Percentiles rank a stretch among this genome's conserved stretches.
phyloP scores from a whole-genome alignment of 2,888 invertebrate genomes.

The Drosophila prostipennis region DNA sequence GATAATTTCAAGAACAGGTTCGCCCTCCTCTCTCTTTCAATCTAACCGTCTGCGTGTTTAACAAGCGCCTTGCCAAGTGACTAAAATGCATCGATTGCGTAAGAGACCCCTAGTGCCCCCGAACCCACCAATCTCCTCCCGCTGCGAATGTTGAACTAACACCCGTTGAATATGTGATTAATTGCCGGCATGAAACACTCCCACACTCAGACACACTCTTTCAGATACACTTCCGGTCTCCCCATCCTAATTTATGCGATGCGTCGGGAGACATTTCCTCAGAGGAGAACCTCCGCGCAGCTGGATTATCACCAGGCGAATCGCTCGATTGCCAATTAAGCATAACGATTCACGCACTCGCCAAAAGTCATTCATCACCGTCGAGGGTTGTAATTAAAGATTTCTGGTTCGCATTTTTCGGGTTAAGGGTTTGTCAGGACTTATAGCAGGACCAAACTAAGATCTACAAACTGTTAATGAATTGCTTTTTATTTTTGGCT shows the following conservation, averaged over 20 bases:
- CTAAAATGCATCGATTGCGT: constrained; percentile 43
- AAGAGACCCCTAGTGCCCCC: constrained; percentile 27
- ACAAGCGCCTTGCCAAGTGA: constrained; percentile 61
- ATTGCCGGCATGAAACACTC: constrained; percentile 45
- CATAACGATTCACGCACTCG: constrained; percentile 29
- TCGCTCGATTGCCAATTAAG: constrained; percentile 22
- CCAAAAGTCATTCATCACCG: constrained; percentile 36
- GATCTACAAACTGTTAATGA: not conserved
- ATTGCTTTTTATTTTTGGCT: too few species aligned
- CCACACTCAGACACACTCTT: constrained; percentile 15
- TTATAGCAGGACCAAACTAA: not conserved
- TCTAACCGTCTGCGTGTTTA: constrained; percentile 53
- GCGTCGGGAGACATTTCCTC: constrained; percentile 21
- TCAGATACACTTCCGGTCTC: constrained; percentile 29
- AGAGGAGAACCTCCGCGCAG: constrained; percentile 13
- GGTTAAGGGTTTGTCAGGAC: not conserved
- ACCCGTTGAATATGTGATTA: constrained; percentile 45
- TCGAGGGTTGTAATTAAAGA: constrained; percentile 10
- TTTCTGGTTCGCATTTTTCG: constrained; percentile 1
- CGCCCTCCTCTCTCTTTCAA: constrained; percentile 28
- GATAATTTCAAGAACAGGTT: constrained; percentile 90
- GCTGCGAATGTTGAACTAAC: constrained; percentile 41
- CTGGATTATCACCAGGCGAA: constrained; percentile 22
- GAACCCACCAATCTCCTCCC: constrained; percentile 4
- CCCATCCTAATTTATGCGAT: constrained; percentile 25